Percentiles rank a stretch among this genome's conserved stretches.
Evolutionary conservation across 1,140 invertebrate genomes (phyloP).

Genomic region (Trichomalopsis sarcophagae): DNA sequence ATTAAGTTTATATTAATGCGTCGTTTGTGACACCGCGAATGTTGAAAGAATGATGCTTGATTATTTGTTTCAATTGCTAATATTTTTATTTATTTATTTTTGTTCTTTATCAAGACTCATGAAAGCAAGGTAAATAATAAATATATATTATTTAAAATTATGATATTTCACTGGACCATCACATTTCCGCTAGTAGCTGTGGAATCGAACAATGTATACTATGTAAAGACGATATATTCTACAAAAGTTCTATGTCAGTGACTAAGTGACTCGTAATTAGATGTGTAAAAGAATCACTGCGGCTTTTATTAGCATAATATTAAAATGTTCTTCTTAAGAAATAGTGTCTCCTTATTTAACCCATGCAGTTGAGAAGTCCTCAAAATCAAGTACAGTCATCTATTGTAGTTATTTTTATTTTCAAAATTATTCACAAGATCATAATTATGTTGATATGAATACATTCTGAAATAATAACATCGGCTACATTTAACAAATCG

Average conservation of each 20-base stretch:
- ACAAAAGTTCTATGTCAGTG: slow-evolving; percentile 48
- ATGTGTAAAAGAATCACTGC: slow-evolving; percentile 51
- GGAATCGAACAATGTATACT: slow-evolving; percentile 50
- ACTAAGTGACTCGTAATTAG: slow-evolving; percentile 47
- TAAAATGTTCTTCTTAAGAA: slow-evolving; percentile 52
- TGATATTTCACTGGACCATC: slow-evolving; percentile 44
- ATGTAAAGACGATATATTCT: slow-evolving; percentile 48
- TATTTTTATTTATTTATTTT: slow-evolving; percentile 46
- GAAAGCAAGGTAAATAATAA: slow-evolving; percentile 37
- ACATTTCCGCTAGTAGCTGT: slow-evolving; percentile 40
- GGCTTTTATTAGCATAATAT: slow-evolving; percentile 49
- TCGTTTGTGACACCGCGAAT: slow-evolving; percentile 41
- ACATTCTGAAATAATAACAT: slow-evolving; percentile 55
- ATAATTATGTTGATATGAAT: slow-evolving; percentile 54
- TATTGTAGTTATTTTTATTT: slow-evolving; percentile 55
- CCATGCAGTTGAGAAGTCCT: not conserved
- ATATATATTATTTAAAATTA: slow-evolving; percentile 36
- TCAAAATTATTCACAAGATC: slow-evolving; percentile 56
- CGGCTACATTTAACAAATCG: slow-evolving; percentile 54
- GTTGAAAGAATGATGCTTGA: slow-evolving; percentile 43
- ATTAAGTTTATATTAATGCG: slow-evolving; percentile 22
- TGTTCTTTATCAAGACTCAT: slow-evolving; percentile 44
- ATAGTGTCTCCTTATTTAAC: slow-evolving; percentile 31
- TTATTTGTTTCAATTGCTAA: slow-evolving; percentile 34
- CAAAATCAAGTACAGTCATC: slow-evolving; percentile 46